Base-by-base conservation (phyloP, 2,797 vertebrate genomes). In the Sebastes steindachneri region DNA sequence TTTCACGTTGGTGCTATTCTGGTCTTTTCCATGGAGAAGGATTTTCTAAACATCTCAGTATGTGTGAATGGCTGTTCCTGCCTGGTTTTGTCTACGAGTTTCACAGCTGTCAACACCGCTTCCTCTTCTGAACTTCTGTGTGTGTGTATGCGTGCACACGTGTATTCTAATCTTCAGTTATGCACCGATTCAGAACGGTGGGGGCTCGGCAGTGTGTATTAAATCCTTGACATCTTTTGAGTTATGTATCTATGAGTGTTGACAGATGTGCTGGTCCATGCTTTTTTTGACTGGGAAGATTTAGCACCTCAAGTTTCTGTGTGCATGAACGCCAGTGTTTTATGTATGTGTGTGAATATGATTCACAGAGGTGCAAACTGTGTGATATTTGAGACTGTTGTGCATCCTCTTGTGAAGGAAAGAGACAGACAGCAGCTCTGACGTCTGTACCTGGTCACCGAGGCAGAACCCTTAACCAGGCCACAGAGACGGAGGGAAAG, bases 391-490 rank as follows among this genome's bases (percentile, higher is more conserved):
- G 68, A 58, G 76, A 67, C 67, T 23, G 48, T n/a, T 78, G 54
- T 58, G 75, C 66, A 82, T 85, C 71, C 80, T 86, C 66, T 77
- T 79, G 83, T 85, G 79, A 82, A 82, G 68, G 72, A 70, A 71
- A 85, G 41, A 83, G 77, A 78, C 64, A 71, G 86, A 85, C 78
- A 79, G 86, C 45, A 48, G 64, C 65, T 75, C 83, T 86, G 91
- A 86, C 51, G 79, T 80, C 76, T 83, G 85, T 70, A 77, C 80
- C 75, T 76, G 80, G 69, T 67, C 86, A 90, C 80, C 85, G 85
- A 92, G 82, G 89, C 90, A 90, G 86, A 93, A 90, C 88, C 78
- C 77, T 80, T 82, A 86, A 90, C 81, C 76, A 75, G 80, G 87
- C 75, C 78, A 80, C 63, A 73, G 79, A 89, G 73, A 80, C 4